Evolutionary conservation across 2,888 invertebrate genomes (phyloP).

Genomic region (Enchytraeus crypticus): DNA sequence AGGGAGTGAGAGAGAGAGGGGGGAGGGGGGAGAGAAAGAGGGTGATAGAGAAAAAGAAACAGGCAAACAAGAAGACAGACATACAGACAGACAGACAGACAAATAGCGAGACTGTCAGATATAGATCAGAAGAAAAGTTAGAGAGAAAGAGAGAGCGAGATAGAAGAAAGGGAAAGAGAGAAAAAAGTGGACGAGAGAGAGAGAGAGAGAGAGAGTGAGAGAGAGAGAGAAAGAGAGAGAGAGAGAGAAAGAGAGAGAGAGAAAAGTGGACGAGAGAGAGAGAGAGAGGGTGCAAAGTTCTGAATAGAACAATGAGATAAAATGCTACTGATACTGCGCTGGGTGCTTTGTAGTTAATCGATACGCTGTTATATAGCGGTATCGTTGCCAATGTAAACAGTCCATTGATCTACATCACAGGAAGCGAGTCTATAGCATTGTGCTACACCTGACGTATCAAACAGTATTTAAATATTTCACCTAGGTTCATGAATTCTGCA

Average conservation of each 20-base stretch:
- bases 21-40: constrained; percentile 1
- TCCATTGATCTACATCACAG: too few species aligned
- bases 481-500: too few species aligned
- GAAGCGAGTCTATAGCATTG: too few species aligned
- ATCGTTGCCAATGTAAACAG: too few species aligned
- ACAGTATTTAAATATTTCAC: too few species aligned
- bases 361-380: too few species aligned
- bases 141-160: neutral
- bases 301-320: too few species aligned
- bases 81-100: neutral
- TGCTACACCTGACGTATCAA: too few species aligned
- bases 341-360: too few species aligned
- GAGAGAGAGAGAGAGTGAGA: constrained; percentile 5
- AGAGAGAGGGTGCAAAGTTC: too few species aligned
- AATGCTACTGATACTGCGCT: too few species aligned
- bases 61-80: neutral
- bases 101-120: neutral
- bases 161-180: neutral
- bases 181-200: neutral
- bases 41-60: neutral
- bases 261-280: neutral
- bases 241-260: constrained; percentile 1
- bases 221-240: constrained; percentile 3
- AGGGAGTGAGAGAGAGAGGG: constrained; percentile 5
- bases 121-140: neutral